These are phyloP conservation scores for Diceros bicornis DNA, from an alignment of 2,797 vertebrate species.

Conservation along the genomic window DNA sequence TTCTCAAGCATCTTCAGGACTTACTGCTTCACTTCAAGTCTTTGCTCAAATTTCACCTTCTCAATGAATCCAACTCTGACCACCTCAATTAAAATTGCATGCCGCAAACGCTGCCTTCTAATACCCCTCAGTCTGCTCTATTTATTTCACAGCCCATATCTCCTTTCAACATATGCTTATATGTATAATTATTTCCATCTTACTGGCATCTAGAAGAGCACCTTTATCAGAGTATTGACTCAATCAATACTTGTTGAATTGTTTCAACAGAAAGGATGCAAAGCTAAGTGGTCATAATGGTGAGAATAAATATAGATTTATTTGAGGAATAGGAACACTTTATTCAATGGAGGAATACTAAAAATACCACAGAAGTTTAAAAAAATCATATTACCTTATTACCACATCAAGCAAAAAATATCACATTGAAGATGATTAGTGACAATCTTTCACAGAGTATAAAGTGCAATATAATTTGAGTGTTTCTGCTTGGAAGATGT, in stretches of 20 bases:
- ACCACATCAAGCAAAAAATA: neutral
- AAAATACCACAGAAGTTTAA: neutral
- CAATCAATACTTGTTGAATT: neutral
- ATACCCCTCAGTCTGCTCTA: neutral
- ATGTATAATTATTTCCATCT: neutral
- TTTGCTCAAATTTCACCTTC: neutral
- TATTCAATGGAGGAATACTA: neutral
- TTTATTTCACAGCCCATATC: too few species aligned
- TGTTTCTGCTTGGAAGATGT: neutral
- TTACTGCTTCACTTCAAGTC: neutral
- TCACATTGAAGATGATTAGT: neutral
- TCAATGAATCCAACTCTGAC: neutral
- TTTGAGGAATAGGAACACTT: neutral
- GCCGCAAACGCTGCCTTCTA: neutral
- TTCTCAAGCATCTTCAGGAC: neutral
- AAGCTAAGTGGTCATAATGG: neutral
- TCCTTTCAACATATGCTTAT: neutral
- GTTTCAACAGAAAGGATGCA: neutral
- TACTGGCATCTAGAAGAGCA: neutral
- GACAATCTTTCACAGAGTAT: neutral
- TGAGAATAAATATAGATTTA: neutral
- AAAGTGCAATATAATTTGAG: neutral
- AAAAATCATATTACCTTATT: neutral
- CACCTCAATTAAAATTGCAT: neutral
- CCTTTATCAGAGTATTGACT: neutral